A percentile compares a stretch with the other conserved stretches of the same genome.
phyloP scores from a whole-genome alignment of 2,888 invertebrate genomes.

The Agrilus biguttatus region DNA sequence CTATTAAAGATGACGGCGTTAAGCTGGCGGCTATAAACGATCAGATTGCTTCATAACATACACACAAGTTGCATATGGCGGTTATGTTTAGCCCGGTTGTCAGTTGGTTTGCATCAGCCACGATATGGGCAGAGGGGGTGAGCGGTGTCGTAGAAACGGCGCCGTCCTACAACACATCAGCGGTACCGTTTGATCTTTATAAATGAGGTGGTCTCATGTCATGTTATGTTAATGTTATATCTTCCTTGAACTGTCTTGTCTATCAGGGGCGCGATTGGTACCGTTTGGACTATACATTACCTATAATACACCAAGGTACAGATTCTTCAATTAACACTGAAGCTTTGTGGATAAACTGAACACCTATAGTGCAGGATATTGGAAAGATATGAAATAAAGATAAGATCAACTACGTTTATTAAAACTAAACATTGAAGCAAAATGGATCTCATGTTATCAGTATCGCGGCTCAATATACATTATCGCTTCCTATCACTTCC shows the following conservation, averaged over 20 bases:
- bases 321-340: too few relatives aligned
- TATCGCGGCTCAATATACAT: too few relatives aligned
- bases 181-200: slow-evolving; percentile 27
- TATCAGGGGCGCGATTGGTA: background rate
- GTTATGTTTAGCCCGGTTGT: slow-evolving; percentile 21
- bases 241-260: slow-evolving; percentile 16
- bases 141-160: slow-evolving; percentile 9
- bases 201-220: slow-evolving; percentile 30
- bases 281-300: background rate
- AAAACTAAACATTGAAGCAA: too few relatives aligned
- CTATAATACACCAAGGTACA: too few relatives aligned
- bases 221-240: slow-evolving; percentile 28
- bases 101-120: slow-evolving; percentile 19
- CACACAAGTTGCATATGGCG: slow-evolving; percentile 22
- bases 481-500: too few relatives aligned
- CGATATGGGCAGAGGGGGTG: slow-evolving; percentile 8
- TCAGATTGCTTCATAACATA: slow-evolving; percentile 1
- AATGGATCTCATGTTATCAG: too few relatives aligned
- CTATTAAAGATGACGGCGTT: slow-evolving; percentile 14
- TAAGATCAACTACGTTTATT: too few relatives aligned
- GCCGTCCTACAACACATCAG: slow-evolving; percentile 15
- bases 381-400: too few relatives aligned
- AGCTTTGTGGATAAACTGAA: too few relatives aligned
- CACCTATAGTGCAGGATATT: too few relatives aligned
- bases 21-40: slow-evolving; percentile 7